These are phyloP conservation scores for Nyctalus aviator DNA, from an alignment of 2,797 vertebrate species.

Conservation along the genomic window DNA sequence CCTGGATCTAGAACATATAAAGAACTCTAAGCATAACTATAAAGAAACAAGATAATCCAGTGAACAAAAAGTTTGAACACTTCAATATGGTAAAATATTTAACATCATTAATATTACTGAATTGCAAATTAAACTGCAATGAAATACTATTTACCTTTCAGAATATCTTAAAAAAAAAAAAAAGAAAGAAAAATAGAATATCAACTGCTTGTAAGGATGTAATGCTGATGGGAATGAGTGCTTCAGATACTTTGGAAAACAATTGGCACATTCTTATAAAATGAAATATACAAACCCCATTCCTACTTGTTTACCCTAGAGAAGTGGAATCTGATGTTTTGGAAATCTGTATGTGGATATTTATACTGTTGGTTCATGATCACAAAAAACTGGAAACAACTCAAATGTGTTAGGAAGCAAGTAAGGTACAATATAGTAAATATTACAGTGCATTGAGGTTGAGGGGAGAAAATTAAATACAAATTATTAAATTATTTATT, in stretches of 20 bases:
- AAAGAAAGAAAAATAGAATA: neutral
- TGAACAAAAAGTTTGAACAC: neutral
- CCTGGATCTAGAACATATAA: neutral
- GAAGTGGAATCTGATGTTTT: neutral
- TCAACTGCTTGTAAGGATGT: neutral
- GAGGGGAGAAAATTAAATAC: slow-evolving; percentile 41
- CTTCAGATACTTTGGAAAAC: neutral
- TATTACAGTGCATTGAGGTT: neutral
- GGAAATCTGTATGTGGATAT: neutral
- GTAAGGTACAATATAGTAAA: neutral
- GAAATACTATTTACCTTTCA: neutral
- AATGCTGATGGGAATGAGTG: neutral
- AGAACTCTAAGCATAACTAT: neutral
- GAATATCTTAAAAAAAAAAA: slow-evolving; percentile 32
- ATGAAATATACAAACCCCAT: neutral
- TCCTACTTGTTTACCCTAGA: neutral
- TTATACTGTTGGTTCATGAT: neutral
- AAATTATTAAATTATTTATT: slow-evolving; percentile 8
- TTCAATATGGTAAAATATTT: neutral
- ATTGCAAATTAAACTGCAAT: neutral
- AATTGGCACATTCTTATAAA: slow-evolving; percentile 28
- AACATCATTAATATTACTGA: neutral
- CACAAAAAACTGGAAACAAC: neutral
- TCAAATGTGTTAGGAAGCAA: neutral
- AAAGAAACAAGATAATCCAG: neutral